A percentile compares a stretch with the other conserved stretches of the same genome.
Conservation (phyloP, 2,113 vertebrate genomes). For the Platycercus adscitus region DNA sequence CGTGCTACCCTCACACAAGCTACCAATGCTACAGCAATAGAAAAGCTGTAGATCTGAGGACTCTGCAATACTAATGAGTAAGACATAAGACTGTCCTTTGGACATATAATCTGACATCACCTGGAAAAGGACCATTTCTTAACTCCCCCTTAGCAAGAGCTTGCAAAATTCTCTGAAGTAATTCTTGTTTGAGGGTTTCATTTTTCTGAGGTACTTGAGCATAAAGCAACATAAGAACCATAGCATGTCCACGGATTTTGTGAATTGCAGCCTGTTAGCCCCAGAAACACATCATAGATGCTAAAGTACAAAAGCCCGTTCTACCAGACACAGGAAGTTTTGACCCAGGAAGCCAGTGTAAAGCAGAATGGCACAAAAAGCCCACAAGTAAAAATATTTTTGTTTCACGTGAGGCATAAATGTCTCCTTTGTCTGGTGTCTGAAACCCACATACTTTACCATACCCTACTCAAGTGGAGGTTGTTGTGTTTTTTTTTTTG, state of each 20-base stretch:
- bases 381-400: not conserved
- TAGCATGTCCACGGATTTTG: fast-evolving
- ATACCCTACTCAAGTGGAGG: not conserved
- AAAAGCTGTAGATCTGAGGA: not conserved
- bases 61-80: not conserved
- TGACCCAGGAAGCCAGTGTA: not conserved
- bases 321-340: not conserved
- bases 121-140: not conserved
- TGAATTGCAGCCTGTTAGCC: not conserved
- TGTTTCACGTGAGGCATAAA: not conserved
- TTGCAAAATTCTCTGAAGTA: not conserved
- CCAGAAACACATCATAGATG: fast-evolving
- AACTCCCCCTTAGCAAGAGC: not conserved
- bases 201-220: not conserved
- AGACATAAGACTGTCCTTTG: not conserved
- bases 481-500: not conserved
- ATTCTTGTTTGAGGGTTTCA: not conserved
- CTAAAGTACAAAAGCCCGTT: not conserved
- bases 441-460: not conserved
- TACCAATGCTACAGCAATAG: not conserved
- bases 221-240: not conserved
- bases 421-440: not conserved
- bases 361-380: not conserved
- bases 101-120: not conserved
- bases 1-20: not conserved